phyloP scores from a whole-genome alignment of 2,797 vertebrate species.

The Yasuhikotakia modesta region DNA sequence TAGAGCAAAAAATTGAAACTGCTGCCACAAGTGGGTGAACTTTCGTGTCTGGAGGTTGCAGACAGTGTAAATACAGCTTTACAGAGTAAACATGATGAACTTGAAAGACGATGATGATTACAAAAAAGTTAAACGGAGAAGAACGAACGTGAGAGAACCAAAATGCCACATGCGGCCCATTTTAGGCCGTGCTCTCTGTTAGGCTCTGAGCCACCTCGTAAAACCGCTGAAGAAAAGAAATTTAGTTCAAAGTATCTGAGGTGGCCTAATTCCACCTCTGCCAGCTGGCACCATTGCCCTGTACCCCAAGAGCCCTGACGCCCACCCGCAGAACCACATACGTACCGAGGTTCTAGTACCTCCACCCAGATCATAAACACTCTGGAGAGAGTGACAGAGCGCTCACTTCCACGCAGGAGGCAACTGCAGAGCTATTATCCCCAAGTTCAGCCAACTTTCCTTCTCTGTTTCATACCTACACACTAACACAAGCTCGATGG shows the following conservation, averaged over 20 bases:
- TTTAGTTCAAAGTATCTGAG: slow-evolving; percentile 17
- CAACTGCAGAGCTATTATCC: slow-evolving; percentile 20
- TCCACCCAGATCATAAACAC: slow-evolving; percentile 7
- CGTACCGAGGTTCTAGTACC: not conserved
- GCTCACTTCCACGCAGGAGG: slow-evolving; percentile 20
- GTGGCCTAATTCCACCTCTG: slow-evolving; percentile 33
- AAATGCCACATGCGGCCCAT: slow-evolving; percentile 10
- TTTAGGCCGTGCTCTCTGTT: not conserved
- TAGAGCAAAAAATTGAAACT: not conserved
- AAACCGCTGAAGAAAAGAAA: slow-evolving; percentile 25
- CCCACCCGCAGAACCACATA: slow-evolving; percentile 53
- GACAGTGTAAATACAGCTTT: not conserved
- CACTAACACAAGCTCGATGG: slow-evolving; percentile 56
- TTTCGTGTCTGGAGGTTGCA: not conserved
- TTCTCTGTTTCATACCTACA: slow-evolving; percentile 58
- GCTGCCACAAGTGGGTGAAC: not conserved
- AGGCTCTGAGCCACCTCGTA: slow-evolving; percentile 21
- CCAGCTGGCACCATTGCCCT: slow-evolving; percentile 35
- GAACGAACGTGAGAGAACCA: not conserved
- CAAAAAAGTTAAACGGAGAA: not conserved
- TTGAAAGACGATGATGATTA: not conserved
- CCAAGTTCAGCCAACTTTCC: slow-evolving; percentile 9
- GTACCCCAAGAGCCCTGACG: slow-evolving; percentile 60
- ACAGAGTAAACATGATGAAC: slow-evolving; percentile 6
- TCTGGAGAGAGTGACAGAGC: slow-evolving; percentile 25